Base-by-base conservation (phyloP, 2,113 vertebrate species). In the Chlorodrepanis virens region DNA sequence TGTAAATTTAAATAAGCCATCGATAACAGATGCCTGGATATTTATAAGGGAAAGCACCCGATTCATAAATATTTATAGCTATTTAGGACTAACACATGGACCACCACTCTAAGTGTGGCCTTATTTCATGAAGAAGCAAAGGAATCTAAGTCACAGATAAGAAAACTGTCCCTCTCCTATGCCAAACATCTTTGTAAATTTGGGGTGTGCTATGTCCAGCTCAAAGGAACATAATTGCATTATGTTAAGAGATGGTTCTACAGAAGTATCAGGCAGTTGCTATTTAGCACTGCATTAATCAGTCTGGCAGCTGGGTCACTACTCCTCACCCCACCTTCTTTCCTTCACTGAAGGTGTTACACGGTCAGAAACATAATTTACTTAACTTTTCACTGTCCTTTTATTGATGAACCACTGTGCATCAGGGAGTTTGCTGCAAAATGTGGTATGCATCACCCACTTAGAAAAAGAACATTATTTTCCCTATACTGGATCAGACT, bases 241-340 rank as follows among this genome's bases (percentile, higher is more conserved):
- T 64, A 27, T 29, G 3, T 39, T 56, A 79, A 78, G 69, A 44
- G 39, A 25, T 12, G 5, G 14, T 59, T 78, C 52, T 39, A 67
- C 35, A 47, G 24, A 65, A 39, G 19, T 25, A 50, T 28, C 56
- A 42, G 11, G 29, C 14, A 53, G 14, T 0, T 56, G 24, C 12
- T 5, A 29, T 50, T 44, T 39, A 83, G 21, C 11, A 35, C 29
- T 12, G 14, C 40, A 29, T n/a, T 40, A 57, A 27, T 69, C 56
- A 24, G 14, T 12, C 13, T 70, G 49, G 39, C 25, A 77, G 12
- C 14, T 67, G 52, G 29, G 45, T 75, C 40, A 57, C 17, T 67
- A 14, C 12, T 65, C 29, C 6, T n/a, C 28, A 49, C 5, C 14
- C 10, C 19, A 15, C 0, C 0, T 80, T 80, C n/a, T 80, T 74